Conservation (phyloP, 2,113 vertebrate species). For the Amazona guildingii region DNA sequence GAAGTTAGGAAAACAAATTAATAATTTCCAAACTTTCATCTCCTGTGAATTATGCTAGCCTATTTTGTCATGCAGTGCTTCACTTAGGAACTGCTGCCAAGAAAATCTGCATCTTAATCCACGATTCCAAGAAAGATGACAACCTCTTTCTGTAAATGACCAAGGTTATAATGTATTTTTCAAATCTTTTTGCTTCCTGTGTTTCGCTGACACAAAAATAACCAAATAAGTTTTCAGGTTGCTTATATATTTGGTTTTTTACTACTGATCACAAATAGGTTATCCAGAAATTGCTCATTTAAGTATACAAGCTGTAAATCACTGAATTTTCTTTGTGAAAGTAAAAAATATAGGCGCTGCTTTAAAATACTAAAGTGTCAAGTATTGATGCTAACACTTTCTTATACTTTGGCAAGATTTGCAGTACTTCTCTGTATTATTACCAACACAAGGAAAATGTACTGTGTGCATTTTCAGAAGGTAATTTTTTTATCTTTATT, state of each 20-base stretch:
- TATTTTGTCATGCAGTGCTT: not conserved
- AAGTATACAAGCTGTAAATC: not conserved
- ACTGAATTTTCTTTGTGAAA: not conserved
- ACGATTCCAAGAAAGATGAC: constrained; percentile 47
- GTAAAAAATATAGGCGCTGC: not conserved
- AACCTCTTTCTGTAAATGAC: constrained; percentile 17
- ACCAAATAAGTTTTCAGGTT: not conserved
- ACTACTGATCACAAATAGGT: not conserved
- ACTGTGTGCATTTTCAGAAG: not conserved
- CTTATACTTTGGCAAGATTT: not conserved
- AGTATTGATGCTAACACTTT: not conserved
- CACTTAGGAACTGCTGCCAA: constrained; percentile 19
- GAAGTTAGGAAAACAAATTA: not conserved
- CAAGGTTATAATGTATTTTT: not conserved
- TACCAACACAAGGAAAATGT: not conserved
- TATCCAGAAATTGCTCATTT: not conserved
- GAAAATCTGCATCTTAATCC: constrained; percentile 32
- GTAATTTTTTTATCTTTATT: not conserved
- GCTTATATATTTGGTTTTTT: not conserved
- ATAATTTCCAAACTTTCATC: not conserved
- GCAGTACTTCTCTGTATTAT: not conserved
- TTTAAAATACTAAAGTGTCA: not conserved
- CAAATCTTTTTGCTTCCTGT: not conserved
- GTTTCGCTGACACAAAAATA: not conserved
- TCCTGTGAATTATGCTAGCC: not conserved